Evolutionary conservation across 2,113 vertebrate species (phyloP).

Genomic region (Pimephales promelas): DNA sequence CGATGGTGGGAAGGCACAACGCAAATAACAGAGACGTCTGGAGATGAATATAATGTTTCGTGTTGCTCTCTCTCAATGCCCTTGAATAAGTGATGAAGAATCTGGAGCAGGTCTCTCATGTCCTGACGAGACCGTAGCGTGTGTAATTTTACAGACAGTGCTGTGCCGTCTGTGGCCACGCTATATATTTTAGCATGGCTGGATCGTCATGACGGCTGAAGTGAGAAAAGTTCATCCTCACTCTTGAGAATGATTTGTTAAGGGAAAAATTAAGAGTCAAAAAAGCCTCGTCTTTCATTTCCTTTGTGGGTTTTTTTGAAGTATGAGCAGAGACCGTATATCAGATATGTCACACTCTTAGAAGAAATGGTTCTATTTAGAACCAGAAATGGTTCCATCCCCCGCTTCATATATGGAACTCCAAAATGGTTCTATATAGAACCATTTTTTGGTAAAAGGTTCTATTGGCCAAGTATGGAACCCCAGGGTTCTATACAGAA

Average conservation of each 20-base stretch:
- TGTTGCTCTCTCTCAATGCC: background rate
- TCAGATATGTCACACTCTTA: background rate
- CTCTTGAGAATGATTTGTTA: conserved; percentile 25
- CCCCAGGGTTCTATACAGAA: too few relatives aligned
- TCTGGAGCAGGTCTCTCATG: conserved; percentile 32
- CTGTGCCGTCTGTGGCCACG: conserved; percentile 15
- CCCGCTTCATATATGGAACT: too few relatives aligned
- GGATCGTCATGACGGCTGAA: conserved; percentile 22
- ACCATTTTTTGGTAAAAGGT: too few relatives aligned
- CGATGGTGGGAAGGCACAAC: background rate
- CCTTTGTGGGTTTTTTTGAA: conserved; percentile 4
- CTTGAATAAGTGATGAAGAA: conserved; percentile 33
- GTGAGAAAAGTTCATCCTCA: conserved; percentile 42
- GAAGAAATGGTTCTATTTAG: too few relatives aligned
- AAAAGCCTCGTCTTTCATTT: background rate
- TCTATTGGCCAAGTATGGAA: too few relatives aligned
- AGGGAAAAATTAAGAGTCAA: conserved; percentile 3
- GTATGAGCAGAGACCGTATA: background rate
- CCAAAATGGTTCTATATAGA: too few relatives aligned
- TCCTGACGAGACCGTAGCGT: conserved; percentile 36
- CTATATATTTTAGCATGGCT: conserved; percentile 29
- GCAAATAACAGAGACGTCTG: background rate
- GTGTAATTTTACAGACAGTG: conserved; percentile 39
- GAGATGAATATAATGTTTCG: conserved; percentile 14
- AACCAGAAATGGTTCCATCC: too few relatives aligned